phyloP scores from a whole-genome alignment of 2,113 vertebrate species.

The Hipposideros armiger region DNA sequence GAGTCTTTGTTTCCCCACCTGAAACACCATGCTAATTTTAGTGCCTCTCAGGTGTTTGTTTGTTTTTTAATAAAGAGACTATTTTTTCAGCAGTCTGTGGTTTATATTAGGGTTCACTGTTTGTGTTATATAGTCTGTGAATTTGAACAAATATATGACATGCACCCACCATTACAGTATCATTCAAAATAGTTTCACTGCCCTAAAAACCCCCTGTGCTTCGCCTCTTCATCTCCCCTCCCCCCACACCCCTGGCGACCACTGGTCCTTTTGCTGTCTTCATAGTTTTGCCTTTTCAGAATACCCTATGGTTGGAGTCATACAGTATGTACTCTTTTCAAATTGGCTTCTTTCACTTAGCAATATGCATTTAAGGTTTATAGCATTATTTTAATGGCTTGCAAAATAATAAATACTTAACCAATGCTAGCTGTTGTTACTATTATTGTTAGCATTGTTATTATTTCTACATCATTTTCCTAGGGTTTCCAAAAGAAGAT shows the following conservation, averaged over 20 bases:
- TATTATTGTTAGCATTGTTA: neutral
- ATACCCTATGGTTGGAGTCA: neutral
- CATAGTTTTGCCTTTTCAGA: neutral
- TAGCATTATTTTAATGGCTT: neutral
- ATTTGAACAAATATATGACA: neutral
- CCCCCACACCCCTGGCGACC: neutral
- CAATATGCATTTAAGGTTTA: neutral
- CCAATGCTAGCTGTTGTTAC: neutral
- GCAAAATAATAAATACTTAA: neutral
- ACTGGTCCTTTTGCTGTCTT: neutral
- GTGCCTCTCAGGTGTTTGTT: too few species aligned
- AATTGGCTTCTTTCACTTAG: neutral
- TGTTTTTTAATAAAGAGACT: neutral
- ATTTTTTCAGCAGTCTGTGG: neutral
- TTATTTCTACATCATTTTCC: neutral
- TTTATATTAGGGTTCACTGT: neutral
- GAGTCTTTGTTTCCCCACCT: neutral
- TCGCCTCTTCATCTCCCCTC: neutral
- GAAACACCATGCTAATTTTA: neutral
- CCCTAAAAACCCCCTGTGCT: neutral
- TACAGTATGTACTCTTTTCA: neutral
- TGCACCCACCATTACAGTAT: neutral
- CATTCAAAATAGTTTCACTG: neutral
- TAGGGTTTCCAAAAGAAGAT: neutral
- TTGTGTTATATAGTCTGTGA: neutral